Percentiles rank a stretch among this genome's conserved stretches.
Conservation (phyloP, 2,888 invertebrate genomes). For the Nebria salina region DNA sequence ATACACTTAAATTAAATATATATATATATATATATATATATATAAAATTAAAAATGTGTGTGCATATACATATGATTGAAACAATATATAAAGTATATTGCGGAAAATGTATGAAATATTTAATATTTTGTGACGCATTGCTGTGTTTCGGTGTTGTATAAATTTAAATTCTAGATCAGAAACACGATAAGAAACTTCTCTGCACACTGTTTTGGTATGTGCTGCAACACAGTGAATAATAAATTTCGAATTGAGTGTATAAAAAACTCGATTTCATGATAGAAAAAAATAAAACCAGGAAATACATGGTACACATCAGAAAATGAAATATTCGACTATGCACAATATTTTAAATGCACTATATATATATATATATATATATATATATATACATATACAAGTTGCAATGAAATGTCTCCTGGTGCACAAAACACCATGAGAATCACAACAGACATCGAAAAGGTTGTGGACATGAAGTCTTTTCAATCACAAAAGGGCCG, state of each 20-base stretch:
- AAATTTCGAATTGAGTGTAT: constrained; percentile 4
- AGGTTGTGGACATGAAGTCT: constrained; percentile 34
- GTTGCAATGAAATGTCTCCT: not conserved
- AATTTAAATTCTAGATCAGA: constrained; percentile 11
- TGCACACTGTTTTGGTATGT: constrained; percentile 5
- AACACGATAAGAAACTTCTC: not conserved
- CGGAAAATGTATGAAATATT: not conserved
- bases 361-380: too few relatives aligned
- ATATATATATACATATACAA: constrained; percentile 22
- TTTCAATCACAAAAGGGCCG: constrained; percentile 30
- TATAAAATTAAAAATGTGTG: not conserved
- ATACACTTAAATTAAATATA: too few relatives aligned
- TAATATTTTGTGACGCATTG: not conserved
- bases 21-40: too few relatives aligned
- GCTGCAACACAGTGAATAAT: constrained; percentile 13
- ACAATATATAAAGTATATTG: not conserved
- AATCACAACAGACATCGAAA: constrained; percentile 34
- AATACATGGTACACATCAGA: not conserved
- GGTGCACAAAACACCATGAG: constrained; percentile 4
- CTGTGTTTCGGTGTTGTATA: constrained; percentile 7
- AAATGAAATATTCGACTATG: not conserved
- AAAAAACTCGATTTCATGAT: constrained; percentile 19
- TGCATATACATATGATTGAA: not conserved
- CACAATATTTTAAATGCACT: constrained; percentile 29
- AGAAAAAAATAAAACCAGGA: not conserved